Evolutionary conservation across 2,113 vertebrate genomes (phyloP).

Genomic region (Perca flavescens): DNA sequence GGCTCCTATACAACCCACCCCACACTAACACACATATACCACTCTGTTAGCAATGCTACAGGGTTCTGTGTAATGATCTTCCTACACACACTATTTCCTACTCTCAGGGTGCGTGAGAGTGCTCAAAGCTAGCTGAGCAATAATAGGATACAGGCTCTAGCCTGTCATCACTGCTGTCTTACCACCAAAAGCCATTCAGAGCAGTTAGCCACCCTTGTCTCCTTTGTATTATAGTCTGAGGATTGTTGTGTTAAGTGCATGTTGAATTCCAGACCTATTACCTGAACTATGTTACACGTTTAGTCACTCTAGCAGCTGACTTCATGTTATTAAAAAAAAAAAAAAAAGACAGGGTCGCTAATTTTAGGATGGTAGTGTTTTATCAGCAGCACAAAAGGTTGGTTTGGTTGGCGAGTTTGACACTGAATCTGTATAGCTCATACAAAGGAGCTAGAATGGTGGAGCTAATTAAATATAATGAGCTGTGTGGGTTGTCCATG

Average conservation of each 20-base stretch:
- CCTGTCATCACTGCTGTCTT: slow-evolving; percentile 42
- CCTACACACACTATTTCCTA: slow-evolving; percentile 56
- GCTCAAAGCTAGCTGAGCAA: slow-evolving; percentile 39
- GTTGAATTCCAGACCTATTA: slow-evolving; percentile 25
- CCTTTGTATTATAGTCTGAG: slow-evolving; percentile 20
- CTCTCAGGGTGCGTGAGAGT: slow-evolving; percentile 38
- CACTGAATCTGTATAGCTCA: not conserved
- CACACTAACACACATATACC: slow-evolving; percentile 3
- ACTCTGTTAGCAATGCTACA: slow-evolving; percentile 24
- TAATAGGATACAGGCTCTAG: slow-evolving; percentile 43
- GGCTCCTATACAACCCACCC: slow-evolving; percentile 1
- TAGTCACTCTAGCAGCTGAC: slow-evolving; percentile 5
- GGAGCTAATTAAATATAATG: slow-evolving; percentile 26
- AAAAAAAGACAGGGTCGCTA: not conserved
- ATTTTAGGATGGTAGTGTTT: not conserved
- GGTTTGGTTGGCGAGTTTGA: not conserved
- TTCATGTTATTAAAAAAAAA: not conserved
- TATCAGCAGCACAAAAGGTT: not conserved
- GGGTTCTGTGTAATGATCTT: slow-evolving; percentile 50
- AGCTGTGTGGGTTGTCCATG: slow-evolving; percentile 19
- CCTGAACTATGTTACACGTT: slow-evolving; percentile 2
- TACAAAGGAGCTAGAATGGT: slow-evolving; percentile 9
- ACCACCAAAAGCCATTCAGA: slow-evolving; percentile 29
- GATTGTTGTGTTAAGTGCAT: slow-evolving; percentile 10
- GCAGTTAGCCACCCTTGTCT: slow-evolving; percentile 15